These are phyloP conservation scores for Arge pagana DNA, from an alignment of 2,888 invertebrate genomes.

Conservation along the genomic window DNA sequence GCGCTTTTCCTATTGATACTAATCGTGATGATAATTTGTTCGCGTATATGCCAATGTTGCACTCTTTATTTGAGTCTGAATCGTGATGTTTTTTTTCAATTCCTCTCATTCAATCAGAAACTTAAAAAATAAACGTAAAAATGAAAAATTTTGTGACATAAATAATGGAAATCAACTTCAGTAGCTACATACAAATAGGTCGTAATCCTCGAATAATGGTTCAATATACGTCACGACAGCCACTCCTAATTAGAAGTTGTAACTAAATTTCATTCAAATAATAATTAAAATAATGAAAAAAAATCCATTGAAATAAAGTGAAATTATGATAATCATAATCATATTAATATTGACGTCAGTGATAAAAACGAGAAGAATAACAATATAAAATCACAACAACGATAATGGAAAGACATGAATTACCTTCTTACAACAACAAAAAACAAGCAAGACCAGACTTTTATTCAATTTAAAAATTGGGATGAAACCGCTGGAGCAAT, in stretches of 20 bases:
- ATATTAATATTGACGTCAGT: constrained; percentile 4
- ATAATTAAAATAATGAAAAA: background rate
- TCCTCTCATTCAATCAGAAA: background rate
- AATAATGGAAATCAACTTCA: background rate
- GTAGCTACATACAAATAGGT: constrained; percentile 3
- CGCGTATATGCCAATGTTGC: constrained; percentile 6
- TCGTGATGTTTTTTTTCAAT: background rate
- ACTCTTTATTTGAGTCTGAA: background rate
- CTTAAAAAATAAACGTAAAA: background rate
- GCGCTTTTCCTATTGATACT: constrained; percentile 7
- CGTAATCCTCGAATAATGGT: background rate
- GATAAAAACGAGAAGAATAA: background rate
- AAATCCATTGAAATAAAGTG: constrained; percentile 2
- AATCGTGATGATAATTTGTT: constrained; percentile 6
- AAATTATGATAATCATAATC: background rate
- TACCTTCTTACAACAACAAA: background rate
- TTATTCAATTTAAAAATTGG: background rate
- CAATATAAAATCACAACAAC: background rate
- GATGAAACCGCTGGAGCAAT: too few relatives aligned
- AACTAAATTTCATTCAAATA: background rate
- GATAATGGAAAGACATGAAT: constrained; percentile 1
- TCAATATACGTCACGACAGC: background rate
- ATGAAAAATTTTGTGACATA: background rate
- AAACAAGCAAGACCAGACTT: background rate
- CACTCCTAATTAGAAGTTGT: too few relatives aligned